These are phyloP conservation scores for Platysteira castanea DNA, from an alignment of 2,113 vertebrate species.

Conservation along the genomic window DNA sequence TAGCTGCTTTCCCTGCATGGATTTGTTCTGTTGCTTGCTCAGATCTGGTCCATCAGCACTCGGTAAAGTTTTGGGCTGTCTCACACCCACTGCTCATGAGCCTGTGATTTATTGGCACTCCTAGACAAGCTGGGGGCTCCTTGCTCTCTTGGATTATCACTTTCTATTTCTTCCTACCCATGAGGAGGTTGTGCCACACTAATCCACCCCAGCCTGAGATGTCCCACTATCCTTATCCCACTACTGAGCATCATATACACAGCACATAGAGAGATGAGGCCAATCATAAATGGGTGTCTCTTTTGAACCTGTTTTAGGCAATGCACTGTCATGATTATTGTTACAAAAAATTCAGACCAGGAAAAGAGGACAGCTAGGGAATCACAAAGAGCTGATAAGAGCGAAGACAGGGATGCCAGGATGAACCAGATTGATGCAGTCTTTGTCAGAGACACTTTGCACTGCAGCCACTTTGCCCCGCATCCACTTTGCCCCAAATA, in stretches of 20 bases:
- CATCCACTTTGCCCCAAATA: slow-evolving; percentile 11
- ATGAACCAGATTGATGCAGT: background rate
- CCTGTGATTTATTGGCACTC: background rate
- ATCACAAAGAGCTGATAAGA: background rate
- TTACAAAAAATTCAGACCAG: background rate
- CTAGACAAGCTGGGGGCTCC: background rate
- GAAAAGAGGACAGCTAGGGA: background rate
- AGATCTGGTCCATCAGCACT: background rate
- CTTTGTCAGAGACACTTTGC: background rate
- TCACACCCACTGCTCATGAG: background rate
- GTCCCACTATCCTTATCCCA: background rate
- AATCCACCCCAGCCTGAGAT: background rate
- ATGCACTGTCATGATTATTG: background rate
- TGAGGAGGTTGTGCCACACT: background rate
- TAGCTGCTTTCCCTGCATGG: background rate
- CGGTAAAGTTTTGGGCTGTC: background rate
- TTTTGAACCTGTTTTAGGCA: background rate
- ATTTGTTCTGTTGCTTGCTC: background rate
- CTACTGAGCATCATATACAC: background rate
- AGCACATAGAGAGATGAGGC: background rate
- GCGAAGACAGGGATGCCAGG: background rate
- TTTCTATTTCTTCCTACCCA: background rate
- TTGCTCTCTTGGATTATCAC: background rate
- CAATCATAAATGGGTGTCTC: background rate
- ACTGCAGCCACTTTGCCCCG: no score